phyloP scores from a whole-genome alignment of 2,888 invertebrate species.

The Pycnomerus fuliginosus region DNA sequence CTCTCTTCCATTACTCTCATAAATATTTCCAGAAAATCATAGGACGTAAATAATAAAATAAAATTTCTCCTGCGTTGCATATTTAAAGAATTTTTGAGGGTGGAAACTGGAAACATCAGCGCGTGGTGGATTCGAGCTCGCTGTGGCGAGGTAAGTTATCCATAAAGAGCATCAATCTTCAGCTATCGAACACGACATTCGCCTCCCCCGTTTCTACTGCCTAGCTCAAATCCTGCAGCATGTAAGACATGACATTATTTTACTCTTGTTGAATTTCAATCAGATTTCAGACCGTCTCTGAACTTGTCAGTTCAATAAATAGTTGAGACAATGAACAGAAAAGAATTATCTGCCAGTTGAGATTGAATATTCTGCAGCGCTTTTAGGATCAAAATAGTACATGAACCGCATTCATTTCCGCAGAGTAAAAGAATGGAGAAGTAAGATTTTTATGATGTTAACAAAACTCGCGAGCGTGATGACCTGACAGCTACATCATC shows the following conservation, averaged over 20 bases:
- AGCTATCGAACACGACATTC: conserved; percentile 45
- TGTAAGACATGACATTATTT: conserved; percentile 46
- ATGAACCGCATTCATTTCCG: too few species aligned
- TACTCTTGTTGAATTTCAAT: conserved; percentile 45
- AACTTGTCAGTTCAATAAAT: conserved; percentile 40
- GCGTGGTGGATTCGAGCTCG: conserved; percentile 12
- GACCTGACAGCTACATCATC: conserved; percentile 26
- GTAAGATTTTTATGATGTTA: not conserved
- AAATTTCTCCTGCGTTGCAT: too few species aligned
- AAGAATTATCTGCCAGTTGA: too few species aligned
- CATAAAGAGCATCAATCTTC: conserved; percentile 47
- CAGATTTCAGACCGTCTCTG: conserved; percentile 38
- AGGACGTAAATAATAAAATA: too few species aligned
- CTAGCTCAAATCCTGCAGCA: conserved; percentile 33
- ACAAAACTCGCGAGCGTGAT: conserved; percentile 8
- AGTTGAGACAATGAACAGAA: conserved; percentile 26
- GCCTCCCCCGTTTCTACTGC: conserved; percentile 25
- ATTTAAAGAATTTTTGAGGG: not conserved
- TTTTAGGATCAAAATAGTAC: too few species aligned
- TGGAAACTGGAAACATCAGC: not conserved
- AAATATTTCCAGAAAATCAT: too few species aligned
- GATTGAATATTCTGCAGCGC: too few species aligned
- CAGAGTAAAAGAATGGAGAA: too few species aligned
- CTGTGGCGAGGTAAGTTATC: conserved; percentile 40
- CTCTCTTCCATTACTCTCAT: too few species aligned